Evolutionary conservation across 2,888 invertebrate genomes (phyloP), one percentile per base, ranked within the genome.

Genomic region (Chymomyza procnemis): DNA sequence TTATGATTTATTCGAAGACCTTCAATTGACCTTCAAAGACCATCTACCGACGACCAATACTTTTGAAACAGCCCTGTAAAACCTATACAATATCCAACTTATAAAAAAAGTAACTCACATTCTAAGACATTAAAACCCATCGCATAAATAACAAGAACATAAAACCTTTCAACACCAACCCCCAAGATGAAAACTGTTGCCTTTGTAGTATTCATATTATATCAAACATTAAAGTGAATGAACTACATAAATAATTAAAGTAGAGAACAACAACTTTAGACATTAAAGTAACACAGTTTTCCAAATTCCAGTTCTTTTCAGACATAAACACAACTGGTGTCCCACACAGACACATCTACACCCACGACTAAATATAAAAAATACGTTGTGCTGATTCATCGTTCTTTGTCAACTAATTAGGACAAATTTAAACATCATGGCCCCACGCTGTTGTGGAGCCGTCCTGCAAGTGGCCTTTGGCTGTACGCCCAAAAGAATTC

Each of bases 401-500:
- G 82, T 80, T 87, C 87, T 86, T 87, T 88, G 88, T 87, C 88
- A 89, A 81, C 89, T 90, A 90, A 90, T 90, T 90, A 89, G 88
- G 88, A 90, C 88, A 89, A 88, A 88, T 87, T 89, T 88, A 88
- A 88, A 84, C 80, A 84, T 82, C 83, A 76, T 75, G 79, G 61
- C 68, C 56, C 67, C 67, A 66, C 67, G 75, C 69, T 73, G 72
- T 67, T 76, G 71, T 47, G 48, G 19, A 41, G n/a, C 69, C 60
- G 69, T 74, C 79, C 78, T 78, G 61, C 54, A 65, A 41, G 61
- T 21, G 46, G 22, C 12, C 55, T 26, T 61, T 71, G n/a, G 74
- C 66, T 66, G 50, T 55, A 50, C 52, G 63, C 63, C 58, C 68
- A 63, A 67, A 74, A 73, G 84, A 86, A 78, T 78, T 78, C 74